A percentile compares a stretch with the other conserved stretches of the same genome.
Evolutionary conservation across 2,888 invertebrate species (phyloP).

Genomic region (Coenonympha arcania): DNA sequence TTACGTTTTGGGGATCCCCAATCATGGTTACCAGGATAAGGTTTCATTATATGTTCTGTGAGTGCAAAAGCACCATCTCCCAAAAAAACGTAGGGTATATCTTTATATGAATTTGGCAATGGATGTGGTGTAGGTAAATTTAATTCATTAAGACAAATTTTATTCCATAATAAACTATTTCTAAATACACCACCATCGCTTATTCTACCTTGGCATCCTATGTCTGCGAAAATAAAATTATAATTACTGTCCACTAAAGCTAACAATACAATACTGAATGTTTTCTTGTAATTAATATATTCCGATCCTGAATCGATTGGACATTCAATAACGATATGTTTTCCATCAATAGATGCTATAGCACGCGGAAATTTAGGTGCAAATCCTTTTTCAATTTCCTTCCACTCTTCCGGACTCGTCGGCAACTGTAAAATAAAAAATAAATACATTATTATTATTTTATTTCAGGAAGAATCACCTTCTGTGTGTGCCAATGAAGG

Average conservation of each 20-base stretch:
- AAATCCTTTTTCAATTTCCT: conserved; percentile 9
- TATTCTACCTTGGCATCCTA: not conserved
- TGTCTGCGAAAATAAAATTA: not conserved
- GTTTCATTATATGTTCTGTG: not conserved
- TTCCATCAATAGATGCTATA: not conserved
- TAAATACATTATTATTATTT: not conserved
- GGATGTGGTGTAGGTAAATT: not conserved
- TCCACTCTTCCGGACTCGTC: not conserved
- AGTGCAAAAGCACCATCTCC: not conserved
- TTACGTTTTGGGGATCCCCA: not conserved
- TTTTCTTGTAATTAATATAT: not conserved
- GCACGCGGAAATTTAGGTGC: no score
- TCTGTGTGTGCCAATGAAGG: not conserved
- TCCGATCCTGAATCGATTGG: not conserved
- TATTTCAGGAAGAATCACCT: not conserved
- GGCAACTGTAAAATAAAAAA: conserved; percentile 6
- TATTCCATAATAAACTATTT: not conserved
- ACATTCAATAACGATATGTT: not conserved
- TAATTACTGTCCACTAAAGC: not conserved
- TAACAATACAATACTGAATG: not conserved
- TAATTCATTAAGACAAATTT: not conserved
- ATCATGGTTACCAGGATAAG: not conserved
- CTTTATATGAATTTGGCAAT: not conserved
- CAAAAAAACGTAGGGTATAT: not conserved
- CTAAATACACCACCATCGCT: not conserved